These are phyloP conservation scores for Platyrinchus mystaceus DNA, from an alignment of 2,797 vertebrate genomes.

Conservation along the genomic window DNA sequence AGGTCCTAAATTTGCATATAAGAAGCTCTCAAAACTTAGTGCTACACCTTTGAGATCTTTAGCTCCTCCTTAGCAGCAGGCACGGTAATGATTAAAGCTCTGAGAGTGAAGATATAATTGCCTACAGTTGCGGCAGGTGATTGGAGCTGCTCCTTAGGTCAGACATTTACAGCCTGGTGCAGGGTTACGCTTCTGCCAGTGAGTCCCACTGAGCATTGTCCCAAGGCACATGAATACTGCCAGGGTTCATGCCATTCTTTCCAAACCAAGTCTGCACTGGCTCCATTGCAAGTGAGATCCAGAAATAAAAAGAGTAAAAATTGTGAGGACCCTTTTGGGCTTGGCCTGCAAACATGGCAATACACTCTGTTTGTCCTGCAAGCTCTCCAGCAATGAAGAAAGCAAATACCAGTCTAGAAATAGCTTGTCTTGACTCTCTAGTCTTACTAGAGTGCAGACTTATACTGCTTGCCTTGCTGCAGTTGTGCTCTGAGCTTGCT, in stretches of 20 bases:
- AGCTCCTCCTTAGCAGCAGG: background rate
- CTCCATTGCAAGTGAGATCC: background rate
- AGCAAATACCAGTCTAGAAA: background rate
- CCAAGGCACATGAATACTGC: background rate
- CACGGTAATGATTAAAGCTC: background rate
- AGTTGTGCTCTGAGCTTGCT: background rate
- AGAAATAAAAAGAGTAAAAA: background rate
- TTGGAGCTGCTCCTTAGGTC: background rate
- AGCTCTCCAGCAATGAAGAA: background rate
- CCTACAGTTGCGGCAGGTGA: background rate
- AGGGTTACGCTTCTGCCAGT: background rate
- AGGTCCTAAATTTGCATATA: background rate
- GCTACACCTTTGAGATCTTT: background rate
- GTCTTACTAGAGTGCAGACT: background rate
- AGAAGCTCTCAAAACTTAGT: background rate
- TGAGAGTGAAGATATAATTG: background rate
- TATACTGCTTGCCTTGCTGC: background rate
- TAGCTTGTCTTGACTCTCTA: background rate
- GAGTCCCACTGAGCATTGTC: background rate
- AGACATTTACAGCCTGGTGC: background rate
- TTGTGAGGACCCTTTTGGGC: background rate
- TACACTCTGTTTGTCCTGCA: background rate
- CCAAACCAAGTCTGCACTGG: background rate
- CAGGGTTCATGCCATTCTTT: background rate
- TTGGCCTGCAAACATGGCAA: background rate